Base-by-base conservation (phyloP, 2,797 vertebrate species). In the Garrulus glandarius region DNA sequence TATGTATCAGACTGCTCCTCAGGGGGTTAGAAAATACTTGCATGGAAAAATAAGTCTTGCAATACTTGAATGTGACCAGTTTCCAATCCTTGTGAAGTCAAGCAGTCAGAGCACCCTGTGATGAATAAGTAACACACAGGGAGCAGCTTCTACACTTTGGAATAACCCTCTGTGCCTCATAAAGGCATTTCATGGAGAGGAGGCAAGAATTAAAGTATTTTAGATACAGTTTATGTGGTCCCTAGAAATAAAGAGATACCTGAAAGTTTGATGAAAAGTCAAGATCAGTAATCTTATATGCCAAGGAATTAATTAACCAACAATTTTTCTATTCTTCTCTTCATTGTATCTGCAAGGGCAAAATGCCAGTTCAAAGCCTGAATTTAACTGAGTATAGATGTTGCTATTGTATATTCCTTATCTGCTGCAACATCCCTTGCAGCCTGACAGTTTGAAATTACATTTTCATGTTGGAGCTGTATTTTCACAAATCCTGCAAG, bases 401-500 rank as follows among this genome's bases (percentile, higher is more conserved):
- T 55, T 83, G 47, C 14, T 75, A 22, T 56, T 50, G 5, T 57
- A 60, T 50, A 57, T 57, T 39, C 30, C 39, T 81, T 81, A 44
- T 81, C 39, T 68, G 13, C 26, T 86, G 41, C 49, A 87, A 60
- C 22, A 53, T 5, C 5, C 30, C 22, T 59, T 47, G 30, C 50
- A 93, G 9, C 27, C 8, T 69, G 71, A 46, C 15, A 75, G 64
- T 34, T 92, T 64, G 49, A 89, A 93, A 80, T 80, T 81, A 75
- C 10, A 50, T 77, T 96, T 83, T 81, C 53, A 52, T 37, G 29
- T 47, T 81, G 46, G 24, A 84, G 18, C 20, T 91, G 11, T 85
- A 72, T 78, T 93, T 94, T 91, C 65, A 84, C 27, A 81, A 92
- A 92, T 88, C 53, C 41, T 65, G 63, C 29, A 92, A 91, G n/a